phyloP scores from a whole-genome alignment of 2,797 vertebrate species.

The Amazonetta brasiliensis region DNA sequence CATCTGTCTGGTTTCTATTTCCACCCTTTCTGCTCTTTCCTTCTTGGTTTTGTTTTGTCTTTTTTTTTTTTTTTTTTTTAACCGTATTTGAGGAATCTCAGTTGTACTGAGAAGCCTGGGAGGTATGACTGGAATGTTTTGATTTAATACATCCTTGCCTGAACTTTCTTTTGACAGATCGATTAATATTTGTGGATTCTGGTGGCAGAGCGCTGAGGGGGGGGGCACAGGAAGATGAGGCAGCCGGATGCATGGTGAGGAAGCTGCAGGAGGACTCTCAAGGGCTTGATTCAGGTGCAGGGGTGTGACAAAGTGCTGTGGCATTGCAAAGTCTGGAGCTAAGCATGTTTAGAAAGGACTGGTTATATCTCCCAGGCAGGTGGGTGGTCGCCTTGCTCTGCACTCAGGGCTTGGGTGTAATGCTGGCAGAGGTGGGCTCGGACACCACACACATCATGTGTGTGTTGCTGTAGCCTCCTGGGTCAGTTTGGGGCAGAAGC shows the following conservation, averaged over 20 bases:
- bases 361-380: not conserved
- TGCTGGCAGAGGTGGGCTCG: not conserved
- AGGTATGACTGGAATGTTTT: conserved; percentile 77
- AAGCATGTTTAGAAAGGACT: not conserved
- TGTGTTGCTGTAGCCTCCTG: not conserved
- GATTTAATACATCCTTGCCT: conserved; percentile 61
- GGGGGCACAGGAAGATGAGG: not conserved
- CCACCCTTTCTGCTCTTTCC: conserved; percentile 13
- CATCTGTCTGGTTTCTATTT: conserved; percentile 8
- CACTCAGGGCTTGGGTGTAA: not conserved
- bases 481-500: not conserved
- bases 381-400: not conserved
- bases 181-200: conserved; percentile 56
- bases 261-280: not conserved
- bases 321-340: conserved; percentile 19
- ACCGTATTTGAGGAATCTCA: conserved; percentile 49
- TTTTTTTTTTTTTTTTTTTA: not conserved
- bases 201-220: not conserved
- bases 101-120: conserved; percentile 50
- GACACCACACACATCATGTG: accelerated
- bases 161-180: conserved; percentile 58
- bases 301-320: conserved; percentile 15
- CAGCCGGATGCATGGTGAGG: not conserved
- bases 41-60: conserved; percentile 26
- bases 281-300: not conserved